A percentile compares a stretch with the other conserved stretches of the same genome.
Conservation (phyloP, 2,888 invertebrate species). For the Erannis defoliaria region DNA sequence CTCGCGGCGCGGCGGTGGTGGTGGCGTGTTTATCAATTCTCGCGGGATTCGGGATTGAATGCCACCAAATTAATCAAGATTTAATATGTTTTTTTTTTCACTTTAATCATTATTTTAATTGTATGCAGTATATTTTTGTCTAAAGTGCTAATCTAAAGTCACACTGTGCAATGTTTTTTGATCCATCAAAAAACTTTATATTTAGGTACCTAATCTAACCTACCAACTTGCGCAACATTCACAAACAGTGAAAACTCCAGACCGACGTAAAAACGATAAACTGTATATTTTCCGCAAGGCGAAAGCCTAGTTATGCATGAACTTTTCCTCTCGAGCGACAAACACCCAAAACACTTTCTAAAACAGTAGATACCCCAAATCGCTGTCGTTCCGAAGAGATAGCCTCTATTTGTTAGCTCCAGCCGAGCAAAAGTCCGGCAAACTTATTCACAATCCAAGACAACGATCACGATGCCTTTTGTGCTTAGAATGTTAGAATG, state of each 20-base stretch:
- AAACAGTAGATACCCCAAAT: slow-evolving; percentile 34
- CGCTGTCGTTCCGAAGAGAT: slow-evolving; percentile 52
- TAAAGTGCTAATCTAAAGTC: too few relatives aligned
- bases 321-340: slow-evolving; percentile 22
- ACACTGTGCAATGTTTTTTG: too few relatives aligned
- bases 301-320: slow-evolving; percentile 31
- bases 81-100: neutral
- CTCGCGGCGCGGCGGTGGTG: slow-evolving; percentile 3
- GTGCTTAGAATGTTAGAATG: too few relatives aligned
- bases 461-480: neutral
- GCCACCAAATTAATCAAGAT: slow-evolving; percentile 19
- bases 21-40: slow-evolving; percentile 18
- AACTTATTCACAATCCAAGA: slow-evolving; percentile 14
- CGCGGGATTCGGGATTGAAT: slow-evolving; percentile 25
- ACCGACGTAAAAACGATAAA: slow-evolving; percentile 3
- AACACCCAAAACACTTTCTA: slow-evolving; percentile 33
- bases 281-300: slow-evolving; percentile 23
- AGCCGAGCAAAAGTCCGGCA: slow-evolving; percentile 40
- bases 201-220: too few relatives aligned
- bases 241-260: neutral
- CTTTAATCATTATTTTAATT: too few relatives aligned
- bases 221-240: neutral
- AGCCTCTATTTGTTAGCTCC: slow-evolving; percentile 60
- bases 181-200: too few relatives aligned
- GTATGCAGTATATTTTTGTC: too few relatives aligned